Evolutionary conservation across 2,888 invertebrate species (phyloP).

Genomic region (Dicroscelio sp.): DNA sequence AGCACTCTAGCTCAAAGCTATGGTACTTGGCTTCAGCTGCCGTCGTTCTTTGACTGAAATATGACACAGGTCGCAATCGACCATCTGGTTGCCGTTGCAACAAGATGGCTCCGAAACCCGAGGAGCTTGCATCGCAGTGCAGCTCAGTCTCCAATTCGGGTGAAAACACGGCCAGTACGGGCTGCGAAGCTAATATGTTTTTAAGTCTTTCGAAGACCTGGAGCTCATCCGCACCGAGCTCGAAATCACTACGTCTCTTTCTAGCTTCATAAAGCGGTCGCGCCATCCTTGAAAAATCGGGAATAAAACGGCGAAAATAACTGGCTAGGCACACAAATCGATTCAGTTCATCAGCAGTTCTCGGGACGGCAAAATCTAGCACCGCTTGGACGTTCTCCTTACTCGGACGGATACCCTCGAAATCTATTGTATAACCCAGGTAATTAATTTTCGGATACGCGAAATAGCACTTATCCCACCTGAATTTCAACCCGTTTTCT

Average conservation of each 20-base stretch:
- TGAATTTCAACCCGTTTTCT: background rate
- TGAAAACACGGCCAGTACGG: constrained; percentile 73
- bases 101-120: constrained; percentile 87
- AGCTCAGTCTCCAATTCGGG: constrained; percentile 85
- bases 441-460: constrained; percentile 8
- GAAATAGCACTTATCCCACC: background rate
- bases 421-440: constrained; percentile 6
- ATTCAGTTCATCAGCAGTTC: constrained; percentile 21
- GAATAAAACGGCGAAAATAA: constrained; percentile 37
- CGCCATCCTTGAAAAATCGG: constrained; percentile 8
- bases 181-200: constrained; percentile 49
- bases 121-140: constrained; percentile 88
- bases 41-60: constrained; percentile 86
- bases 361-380: constrained; percentile 3
- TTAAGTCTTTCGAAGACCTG: constrained; percentile 66
- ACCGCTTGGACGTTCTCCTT: constrained; percentile 8
- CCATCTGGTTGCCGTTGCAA: constrained; percentile 85
- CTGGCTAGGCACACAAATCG: constrained; percentile 26
- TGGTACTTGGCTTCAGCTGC: constrained; percentile 85
- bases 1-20: constrained; percentile 88
- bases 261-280: constrained; percentile 12
- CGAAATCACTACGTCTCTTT: constrained; percentile 67
- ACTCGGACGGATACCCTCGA: constrained; percentile 21
- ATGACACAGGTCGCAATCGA: constrained; percentile 84
- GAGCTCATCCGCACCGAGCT: constrained; percentile 45